A percentile compares a stretch with the other conserved stretches of the same genome.
Conservation (phyloP, 2,113 vertebrate genomes). For the Rhodinocichla rosea region DNA sequence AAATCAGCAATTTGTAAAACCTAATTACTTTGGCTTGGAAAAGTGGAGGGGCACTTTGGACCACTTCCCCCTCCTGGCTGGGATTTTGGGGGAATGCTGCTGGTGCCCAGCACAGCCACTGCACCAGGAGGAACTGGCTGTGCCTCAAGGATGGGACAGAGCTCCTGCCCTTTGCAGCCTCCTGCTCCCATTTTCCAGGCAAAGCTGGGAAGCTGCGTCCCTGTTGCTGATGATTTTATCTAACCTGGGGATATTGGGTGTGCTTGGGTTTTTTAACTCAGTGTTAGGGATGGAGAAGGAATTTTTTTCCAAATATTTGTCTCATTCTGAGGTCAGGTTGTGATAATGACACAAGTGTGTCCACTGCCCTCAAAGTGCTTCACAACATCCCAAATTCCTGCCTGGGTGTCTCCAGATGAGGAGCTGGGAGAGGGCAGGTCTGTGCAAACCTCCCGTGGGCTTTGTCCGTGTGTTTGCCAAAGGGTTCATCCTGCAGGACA, state of each 20-base stretch:
- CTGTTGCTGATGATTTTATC: accelerated
- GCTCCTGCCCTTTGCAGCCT: not conserved
- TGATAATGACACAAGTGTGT: not conserved
- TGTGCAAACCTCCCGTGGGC: not conserved
- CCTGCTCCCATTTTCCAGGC: not conserved
- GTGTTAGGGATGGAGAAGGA: not conserved
- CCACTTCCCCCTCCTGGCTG: not conserved
- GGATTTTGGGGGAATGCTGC: not conserved
- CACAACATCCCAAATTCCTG: not conserved
- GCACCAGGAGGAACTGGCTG: not conserved
- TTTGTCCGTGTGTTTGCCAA: not conserved
- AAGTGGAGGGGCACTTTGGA: not conserved
- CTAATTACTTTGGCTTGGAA: not conserved
- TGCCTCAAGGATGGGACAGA: not conserved
- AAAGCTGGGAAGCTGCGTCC: accelerated
- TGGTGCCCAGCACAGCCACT: not conserved
- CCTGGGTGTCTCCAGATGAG: accelerated
- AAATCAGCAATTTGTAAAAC: not conserved
- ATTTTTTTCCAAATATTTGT: not conserved
- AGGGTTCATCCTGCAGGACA: not conserved
- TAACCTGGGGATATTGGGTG: not conserved
- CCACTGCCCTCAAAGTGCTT: not conserved
- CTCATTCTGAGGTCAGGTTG: not conserved
- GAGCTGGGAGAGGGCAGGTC: not conserved
- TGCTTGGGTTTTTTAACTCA: not conserved